Conservation (phyloP, 2,113 vertebrate species). For the Boulengeromyrus knoepffleri region DNA sequence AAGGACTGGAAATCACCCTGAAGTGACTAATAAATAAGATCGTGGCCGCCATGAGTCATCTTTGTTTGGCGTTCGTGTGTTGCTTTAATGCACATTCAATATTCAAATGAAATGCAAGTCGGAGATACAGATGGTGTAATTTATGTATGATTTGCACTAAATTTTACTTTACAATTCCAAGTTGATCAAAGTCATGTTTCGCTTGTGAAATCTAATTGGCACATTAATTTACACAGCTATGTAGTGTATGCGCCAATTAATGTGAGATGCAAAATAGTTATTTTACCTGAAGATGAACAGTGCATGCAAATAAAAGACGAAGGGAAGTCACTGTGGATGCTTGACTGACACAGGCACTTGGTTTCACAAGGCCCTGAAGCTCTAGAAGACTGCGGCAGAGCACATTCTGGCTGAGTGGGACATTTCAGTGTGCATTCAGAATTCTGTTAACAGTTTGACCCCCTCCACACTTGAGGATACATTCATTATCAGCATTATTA, state of each 20-base stretch:
- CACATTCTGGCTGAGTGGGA: background rate
- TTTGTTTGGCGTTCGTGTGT: background rate
- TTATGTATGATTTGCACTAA: constrained; percentile 19
- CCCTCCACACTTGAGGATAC: background rate
- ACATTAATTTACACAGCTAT: constrained; percentile 24
- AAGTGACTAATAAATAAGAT: background rate
- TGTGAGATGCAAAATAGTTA: constrained; percentile 12
- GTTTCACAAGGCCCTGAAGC: background rate
- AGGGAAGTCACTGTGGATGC: background rate
- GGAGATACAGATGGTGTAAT: constrained; percentile 27
- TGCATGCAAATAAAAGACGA: background rate
- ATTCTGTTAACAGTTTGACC: background rate
- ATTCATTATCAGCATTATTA: background rate
- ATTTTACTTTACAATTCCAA: constrained; percentile 26
- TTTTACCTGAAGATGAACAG: constrained; percentile 20
- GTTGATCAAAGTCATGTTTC: constrained; percentile 25
- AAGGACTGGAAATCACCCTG: background rate
- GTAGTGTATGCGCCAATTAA: constrained; percentile 23
- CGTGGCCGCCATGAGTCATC: background rate
- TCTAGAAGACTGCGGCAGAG: background rate
- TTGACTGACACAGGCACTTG: background rate
- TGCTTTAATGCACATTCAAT: constrained; percentile 14
- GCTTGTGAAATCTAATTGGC: constrained; percentile 33
- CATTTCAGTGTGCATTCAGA: constrained; percentile 28
- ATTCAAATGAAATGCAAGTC: constrained; percentile 21